These are phyloP conservation scores for Mustelus asterias DNA, from an alignment of 2,113 vertebrate genomes.

Conservation along the genomic window DNA sequence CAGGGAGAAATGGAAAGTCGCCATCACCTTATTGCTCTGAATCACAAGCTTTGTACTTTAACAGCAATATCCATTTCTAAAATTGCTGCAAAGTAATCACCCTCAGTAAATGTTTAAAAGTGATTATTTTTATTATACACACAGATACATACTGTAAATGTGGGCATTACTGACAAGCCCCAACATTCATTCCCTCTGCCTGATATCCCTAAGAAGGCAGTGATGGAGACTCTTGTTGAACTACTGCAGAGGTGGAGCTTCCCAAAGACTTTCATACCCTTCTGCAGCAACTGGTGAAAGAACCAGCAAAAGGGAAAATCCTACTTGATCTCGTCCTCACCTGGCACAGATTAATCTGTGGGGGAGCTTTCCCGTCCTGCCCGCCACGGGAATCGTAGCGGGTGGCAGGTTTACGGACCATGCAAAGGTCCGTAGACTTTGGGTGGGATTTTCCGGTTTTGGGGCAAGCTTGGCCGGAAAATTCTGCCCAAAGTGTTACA, in stretches of 20 bases:
- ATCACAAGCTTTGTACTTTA: background rate
- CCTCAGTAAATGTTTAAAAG: background rate
- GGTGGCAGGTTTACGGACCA: no score
- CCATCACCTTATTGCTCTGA: background rate
- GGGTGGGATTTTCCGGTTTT: no score
- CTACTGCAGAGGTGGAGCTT: background rate
- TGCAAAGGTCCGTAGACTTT: no score
- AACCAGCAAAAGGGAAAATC: background rate
- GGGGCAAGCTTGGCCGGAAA: no score
- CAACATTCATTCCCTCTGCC: background rate
- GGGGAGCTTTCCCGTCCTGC: no score
- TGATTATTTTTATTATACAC: background rate
- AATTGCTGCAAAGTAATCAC: background rate
- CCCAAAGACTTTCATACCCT: background rate
- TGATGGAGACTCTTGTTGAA: background rate
- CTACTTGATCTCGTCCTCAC: background rate
- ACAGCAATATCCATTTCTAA: background rate
- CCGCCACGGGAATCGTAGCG: no score
- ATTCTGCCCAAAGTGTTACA: no score
- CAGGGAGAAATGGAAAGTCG: background rate
- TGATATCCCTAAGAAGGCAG: background rate
- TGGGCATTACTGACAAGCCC: background rate
- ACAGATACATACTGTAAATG: background rate
- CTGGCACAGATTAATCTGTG: background rate
- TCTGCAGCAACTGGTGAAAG: background rate